Evolutionary conservation across 2,888 invertebrate genomes (phyloP), one percentile per base, ranked within the genome.

Genomic region (Caenorhabditis macrosperma): DNA sequence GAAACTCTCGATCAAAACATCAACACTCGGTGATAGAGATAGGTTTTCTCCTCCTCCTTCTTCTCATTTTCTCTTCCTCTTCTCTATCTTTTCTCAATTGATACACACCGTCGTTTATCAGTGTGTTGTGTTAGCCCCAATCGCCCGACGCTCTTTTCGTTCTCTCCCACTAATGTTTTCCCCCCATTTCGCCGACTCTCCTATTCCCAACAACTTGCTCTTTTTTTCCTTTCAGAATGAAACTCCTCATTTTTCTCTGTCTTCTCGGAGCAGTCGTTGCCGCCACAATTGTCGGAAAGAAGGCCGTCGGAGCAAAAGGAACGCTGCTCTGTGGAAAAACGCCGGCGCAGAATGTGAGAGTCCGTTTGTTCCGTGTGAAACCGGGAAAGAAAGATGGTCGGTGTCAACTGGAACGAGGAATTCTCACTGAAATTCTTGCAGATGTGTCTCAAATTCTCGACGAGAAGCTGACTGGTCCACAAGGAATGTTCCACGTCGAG

Each of bases 401-500:
- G 61, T 44, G 10, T 10, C 24, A 7, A 15, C 17, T 38, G 33
- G 26, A 28, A 15, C 35, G 1, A 28, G 10, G 5, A 24, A 26
- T 7, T 17, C 17, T 15, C 5, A 15, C 15, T 15, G 2, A 46
- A 44, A 2, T 12, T 9, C 3, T 67, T 82, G 1, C 59, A 85
- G 85, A 84, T 50, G 60, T 82, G 33, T 41, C 54, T 17, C 85
- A 85, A 72, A 66, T 85, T 4, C 64, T 85, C 20, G 84, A 84
- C 22, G 85, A 85, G 57, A 69, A 74, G 12, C 60, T 61, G 10
- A 78, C 83, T 24, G 82, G 82, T 26, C 76, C 76, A 44, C 64
- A 68, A 17, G 85, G 85, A 68, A 83, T 84, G 83, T 85, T 85
- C 81, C 81, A 83, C 46, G 54, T 85, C 0, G 85, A 85, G 59